Evolutionary conservation across 1,140 invertebrate species (phyloP).

Genomic region (Rhopalosiphum padi): DNA sequence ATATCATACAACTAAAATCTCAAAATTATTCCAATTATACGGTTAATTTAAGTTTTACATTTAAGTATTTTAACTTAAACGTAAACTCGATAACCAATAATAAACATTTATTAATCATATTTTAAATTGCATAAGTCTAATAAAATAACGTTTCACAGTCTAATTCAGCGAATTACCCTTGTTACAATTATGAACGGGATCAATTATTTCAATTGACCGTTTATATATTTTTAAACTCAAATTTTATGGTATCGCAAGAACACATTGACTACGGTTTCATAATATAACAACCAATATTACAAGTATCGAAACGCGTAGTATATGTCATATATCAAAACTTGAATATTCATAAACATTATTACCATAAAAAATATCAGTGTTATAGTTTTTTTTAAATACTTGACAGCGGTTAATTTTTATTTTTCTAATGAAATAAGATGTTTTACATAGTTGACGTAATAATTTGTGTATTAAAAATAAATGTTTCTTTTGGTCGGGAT

Average conservation of each 20-base stretch:
- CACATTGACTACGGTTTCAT: neutral
- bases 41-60: neutral
- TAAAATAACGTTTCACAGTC: too few relatives aligned
- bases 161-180: neutral
- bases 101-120: neutral
- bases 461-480: neutral
- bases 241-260: neutral
- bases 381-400: neutral
- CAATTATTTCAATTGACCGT: neutral
- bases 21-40: neutral
- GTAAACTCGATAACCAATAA: neutral
- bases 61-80: neutral
- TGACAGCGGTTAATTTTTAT: neutral
- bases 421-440: neutral
- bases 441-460: neutral
- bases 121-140: too few relatives aligned
- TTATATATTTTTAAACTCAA: neutral
- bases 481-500: too few relatives aligned
- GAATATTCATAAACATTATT: neutral
- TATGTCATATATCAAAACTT: neutral
- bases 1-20: neutral
- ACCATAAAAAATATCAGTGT: neutral
- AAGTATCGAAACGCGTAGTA: neutral
- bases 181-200: neutral
- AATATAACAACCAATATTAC: neutral